Percentiles rank a stretch among this genome's conserved stretches.
Conservation (phyloP, 1,140 invertebrate genomes). For the Heliothis virescens region DNA sequence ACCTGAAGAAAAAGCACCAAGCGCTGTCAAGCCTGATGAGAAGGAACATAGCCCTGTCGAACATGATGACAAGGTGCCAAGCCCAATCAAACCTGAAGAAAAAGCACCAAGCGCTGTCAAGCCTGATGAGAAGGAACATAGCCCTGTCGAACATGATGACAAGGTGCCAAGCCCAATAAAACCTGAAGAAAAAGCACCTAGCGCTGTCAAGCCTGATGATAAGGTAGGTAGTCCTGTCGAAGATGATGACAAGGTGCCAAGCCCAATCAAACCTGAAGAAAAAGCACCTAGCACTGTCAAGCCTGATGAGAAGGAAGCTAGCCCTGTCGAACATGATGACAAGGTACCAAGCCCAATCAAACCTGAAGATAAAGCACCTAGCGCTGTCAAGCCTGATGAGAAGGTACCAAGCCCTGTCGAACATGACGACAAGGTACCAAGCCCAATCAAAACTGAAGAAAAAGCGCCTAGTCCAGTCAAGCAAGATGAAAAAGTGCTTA, state of each 20-base stretch:
- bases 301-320: no score
- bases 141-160: constrained; percentile 1
- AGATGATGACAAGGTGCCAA: not conserved
- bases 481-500: not conserved
- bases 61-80: not conserved
- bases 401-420: not conserved
- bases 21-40: not conserved
- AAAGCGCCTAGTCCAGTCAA: not conserved
- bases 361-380: no score
- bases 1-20: not conserved
- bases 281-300: no score
- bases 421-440: not conserved
- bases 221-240: not conserved
- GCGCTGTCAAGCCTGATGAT: no score
- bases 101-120: no score
- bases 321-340: no score
- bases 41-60: not conserved
- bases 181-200: not conserved
- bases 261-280: constrained; percentile 1
- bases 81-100: constrained; percentile 1
- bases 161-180: not conserved
- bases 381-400: no score
- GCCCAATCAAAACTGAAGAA: not conserved
- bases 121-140: no score
- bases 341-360: not conserved